Evolutionary conservation across 2,797 vertebrate species (phyloP).

Genomic region (Pseudomugil gertrudae): DNA sequence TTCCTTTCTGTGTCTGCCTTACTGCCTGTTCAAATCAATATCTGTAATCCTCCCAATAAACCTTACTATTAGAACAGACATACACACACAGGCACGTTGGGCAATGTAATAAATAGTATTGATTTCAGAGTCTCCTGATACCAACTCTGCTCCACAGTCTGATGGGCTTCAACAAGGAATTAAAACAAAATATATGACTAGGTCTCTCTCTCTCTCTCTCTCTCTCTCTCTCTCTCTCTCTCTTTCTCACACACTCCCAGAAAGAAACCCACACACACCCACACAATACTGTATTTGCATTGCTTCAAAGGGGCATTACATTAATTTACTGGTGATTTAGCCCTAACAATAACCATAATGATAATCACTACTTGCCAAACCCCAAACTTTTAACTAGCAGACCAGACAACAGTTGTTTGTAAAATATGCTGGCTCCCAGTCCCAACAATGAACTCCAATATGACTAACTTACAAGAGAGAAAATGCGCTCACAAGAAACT

Average conservation of each 20-base stretch:
- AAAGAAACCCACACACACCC: constrained; percentile 18
- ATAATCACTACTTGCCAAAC: constrained; percentile 2
- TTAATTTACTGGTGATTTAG: constrained; percentile 2
- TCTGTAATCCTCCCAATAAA: constrained; percentile 70
- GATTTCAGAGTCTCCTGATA: constrained; percentile 62
- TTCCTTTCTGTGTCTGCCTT: constrained; percentile 38
- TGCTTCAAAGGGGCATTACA: background rate
- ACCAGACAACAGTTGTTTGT: too few species aligned
- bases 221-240: too few species aligned
- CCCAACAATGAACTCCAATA: too few species aligned
- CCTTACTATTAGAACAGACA: constrained; percentile 48
- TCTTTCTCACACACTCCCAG: constrained; percentile 19
- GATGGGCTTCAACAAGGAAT: constrained; percentile 60
- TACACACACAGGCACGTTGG: constrained; percentile 24
- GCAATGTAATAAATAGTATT: constrained; percentile 65
- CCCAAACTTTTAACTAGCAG: too few species aligned
- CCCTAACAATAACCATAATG: background rate
- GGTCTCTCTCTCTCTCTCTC: too few species aligned
- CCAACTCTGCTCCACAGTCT: constrained; percentile 44
- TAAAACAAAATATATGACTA: constrained; percentile 68
- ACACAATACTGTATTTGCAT: constrained; percentile 1
- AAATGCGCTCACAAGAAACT: too few species aligned
- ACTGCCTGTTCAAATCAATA: constrained; percentile 65
- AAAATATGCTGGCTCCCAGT: too few species aligned
- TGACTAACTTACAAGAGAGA: too few species aligned